Conservation (phyloP, 2,797 vertebrate genomes). For the Melanogrammus aeglefinus region DNA sequence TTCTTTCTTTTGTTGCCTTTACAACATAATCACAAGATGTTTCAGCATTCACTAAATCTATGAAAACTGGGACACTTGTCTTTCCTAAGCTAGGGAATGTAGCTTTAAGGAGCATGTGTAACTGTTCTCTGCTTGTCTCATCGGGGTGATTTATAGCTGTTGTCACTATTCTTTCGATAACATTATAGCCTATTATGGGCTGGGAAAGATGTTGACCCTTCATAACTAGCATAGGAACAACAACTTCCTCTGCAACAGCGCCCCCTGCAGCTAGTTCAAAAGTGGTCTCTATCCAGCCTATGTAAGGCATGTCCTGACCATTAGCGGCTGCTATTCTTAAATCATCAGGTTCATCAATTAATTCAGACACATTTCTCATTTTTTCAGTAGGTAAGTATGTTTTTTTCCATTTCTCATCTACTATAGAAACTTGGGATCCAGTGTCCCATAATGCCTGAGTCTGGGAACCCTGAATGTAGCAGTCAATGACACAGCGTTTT, state of each 20-base stretch:
- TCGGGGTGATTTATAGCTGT: not conserved
- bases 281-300: conserved; percentile 21
- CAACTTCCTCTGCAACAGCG: not conserved
- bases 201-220: conserved; percentile 1
- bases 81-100: no score
- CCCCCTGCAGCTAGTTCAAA: conserved; percentile 7
- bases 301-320: conserved; percentile 15
- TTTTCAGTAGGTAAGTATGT: not conserved
- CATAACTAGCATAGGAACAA: conserved; percentile 21
- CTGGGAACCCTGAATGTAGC: conserved; percentile 5
- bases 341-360: conserved; percentile 10
- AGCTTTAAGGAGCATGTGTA: not conserved
- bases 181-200: conserved; percentile 15
- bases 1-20: conserved; percentile 15
- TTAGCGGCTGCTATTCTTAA: conserved; percentile 28
- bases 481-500: not conserved
- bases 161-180: conserved; percentile 26
- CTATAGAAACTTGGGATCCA: conserved; percentile 24
- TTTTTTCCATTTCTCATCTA: conserved; percentile 21
- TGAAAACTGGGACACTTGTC: no score
- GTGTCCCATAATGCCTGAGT: conserved; percentile 19
- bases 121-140: conserved; percentile 2
- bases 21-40: conserved; percentile 12
- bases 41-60: not conserved
- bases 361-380: conserved; percentile 9